Evolutionary conservation across 2,113 vertebrate species (phyloP).

Genomic region (Gymnarchus niloticus): DNA sequence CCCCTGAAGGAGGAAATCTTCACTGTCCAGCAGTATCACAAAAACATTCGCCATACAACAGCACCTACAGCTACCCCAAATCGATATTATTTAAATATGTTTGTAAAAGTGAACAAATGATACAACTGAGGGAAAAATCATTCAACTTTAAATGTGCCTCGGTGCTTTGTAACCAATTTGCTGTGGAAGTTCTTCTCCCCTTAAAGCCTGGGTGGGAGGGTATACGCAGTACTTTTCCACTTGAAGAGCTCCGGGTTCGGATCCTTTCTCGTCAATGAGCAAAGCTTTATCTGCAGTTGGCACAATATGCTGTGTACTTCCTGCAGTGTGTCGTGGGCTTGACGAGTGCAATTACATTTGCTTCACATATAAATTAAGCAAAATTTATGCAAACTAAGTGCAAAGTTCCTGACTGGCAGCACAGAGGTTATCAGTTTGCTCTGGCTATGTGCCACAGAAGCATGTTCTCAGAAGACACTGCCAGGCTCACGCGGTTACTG

Average conservation of each 20-base stretch:
- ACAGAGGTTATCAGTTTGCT: not conserved
- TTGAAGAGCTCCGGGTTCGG: not conserved
- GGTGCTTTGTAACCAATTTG: not conserved
- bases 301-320: not conserved
- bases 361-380: not conserved
- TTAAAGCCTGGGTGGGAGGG: not conserved
- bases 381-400: not conserved
- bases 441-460: not conserved
- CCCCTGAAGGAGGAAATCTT: not conserved
- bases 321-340: not conserved
- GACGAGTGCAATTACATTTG: not conserved
- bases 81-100: too few relatives aligned
- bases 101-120: too few relatives aligned
- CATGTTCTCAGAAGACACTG: too few relatives aligned
- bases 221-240: conserved; percentile 18
- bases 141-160: not conserved
- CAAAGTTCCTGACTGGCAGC: not conserved
- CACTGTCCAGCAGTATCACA: not conserved
- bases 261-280: not conserved
- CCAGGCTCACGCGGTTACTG: too few relatives aligned
- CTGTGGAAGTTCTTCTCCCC: not conserved
- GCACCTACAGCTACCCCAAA: too few relatives aligned
- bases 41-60: not conserved
- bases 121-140: not conserved
- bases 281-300: not conserved